Evolutionary conservation across 2,888 invertebrate genomes (phyloP), one percentile per base, ranked within the genome.

Genomic region (Cotesia congregata): DNA sequence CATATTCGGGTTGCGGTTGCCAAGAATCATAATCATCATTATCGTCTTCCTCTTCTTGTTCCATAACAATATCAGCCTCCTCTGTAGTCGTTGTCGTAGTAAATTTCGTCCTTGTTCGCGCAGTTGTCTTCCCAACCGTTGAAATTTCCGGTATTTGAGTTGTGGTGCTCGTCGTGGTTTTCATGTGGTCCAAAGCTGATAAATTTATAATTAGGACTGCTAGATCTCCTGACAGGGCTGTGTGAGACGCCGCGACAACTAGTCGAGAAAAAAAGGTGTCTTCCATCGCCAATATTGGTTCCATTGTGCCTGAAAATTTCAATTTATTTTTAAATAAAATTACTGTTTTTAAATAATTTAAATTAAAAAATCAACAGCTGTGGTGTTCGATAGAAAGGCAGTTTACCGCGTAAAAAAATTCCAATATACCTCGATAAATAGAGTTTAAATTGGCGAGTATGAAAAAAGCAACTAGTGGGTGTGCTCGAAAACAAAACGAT

Each of bases 141-240:
- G 88, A 83, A 50, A 87, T 87, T 76, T 85, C 83, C 17, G 79
- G 72, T 64, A 90, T 81, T 76, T 90, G 84, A 81, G 50, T 50
- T 9, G 50, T 50, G 12, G 50, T 50, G 12, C 50, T 50, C 50
- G 89, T 90, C 82, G 90, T 85, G 68, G 88, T 83, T 41, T 74
- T 79, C 67, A 77, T 64, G 62, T 62, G 74, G 75, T 83, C 77
- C 74, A 81, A 78, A 30, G 80, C 65, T 15, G 84, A 83, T 72
- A 90, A 87, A 17, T 91, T 91, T 70, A 90, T 85, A 83, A 95
- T 92, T 88, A 92, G 92, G 82, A 96, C 92, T 87, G 93, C 93
- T 78, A 96, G 92, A 89, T 96, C 95, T 81, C 95, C 95, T 82
- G 94, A 94, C 83, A 96, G 90, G 41, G 95, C 95, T 78, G 94